Evolutionary conservation across 53 echinoderm and acorn worm genomes (phyloP).

Genomic region (Holothuria scabra): DNA sequence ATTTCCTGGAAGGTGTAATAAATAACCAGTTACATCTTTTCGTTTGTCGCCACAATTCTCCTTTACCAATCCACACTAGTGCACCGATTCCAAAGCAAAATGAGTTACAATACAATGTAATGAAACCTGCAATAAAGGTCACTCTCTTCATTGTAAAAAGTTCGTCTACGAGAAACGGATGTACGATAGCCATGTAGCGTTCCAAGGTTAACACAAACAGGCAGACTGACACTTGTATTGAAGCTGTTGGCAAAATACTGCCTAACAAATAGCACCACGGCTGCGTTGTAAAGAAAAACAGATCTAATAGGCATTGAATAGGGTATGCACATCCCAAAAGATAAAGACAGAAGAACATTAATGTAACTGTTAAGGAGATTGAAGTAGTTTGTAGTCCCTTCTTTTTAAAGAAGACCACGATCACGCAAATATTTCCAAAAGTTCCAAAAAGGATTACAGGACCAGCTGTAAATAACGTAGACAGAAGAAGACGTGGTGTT

Average conservation of each 20-base stretch:
- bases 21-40: neutral
- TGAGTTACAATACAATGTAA: neutral
- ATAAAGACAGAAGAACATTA: neutral
- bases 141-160: neutral
- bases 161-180: neutral
- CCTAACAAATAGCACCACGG: neutral
- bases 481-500: neutral
- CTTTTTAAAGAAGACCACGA: neutral
- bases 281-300: neutral
- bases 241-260: neutral
- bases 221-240: neutral
- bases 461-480: neutral
- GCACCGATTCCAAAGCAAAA: neutral
- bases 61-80: constrained; percentile 2
- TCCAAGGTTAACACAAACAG: neutral
- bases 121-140: neutral
- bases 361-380: constrained; percentile 2
- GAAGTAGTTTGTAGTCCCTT: neutral
- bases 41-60: constrained; percentile 12
- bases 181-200: neutral
- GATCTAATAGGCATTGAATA: neutral
- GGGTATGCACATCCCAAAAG: neutral
- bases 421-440: neutral
- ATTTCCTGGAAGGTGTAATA: neutral
- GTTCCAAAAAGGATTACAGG: neutral